A percentile compares a stretch with the other conserved stretches of the same genome.
Conservation (phyloP, 2,888 invertebrate species). For the Dolichomitus sp. region DNA sequence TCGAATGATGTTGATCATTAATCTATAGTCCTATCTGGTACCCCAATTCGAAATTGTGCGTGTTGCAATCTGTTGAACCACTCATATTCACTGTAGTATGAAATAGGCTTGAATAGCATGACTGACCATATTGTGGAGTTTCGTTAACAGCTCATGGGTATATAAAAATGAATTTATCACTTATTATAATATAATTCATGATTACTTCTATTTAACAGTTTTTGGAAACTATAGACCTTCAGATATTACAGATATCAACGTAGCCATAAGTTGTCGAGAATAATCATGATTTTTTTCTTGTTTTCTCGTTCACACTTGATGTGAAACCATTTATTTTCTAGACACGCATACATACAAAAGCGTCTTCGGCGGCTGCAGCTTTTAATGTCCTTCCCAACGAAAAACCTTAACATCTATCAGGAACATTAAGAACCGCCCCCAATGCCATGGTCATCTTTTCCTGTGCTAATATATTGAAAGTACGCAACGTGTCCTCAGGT, state of each 20-base stretch:
- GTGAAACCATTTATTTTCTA: no score
- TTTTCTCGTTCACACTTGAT: no score
- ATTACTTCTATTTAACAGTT: no score
- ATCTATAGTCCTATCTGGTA: conserved; percentile 36
- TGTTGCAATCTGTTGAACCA: conserved; percentile 3
- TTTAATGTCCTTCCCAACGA: conserved; percentile 69
- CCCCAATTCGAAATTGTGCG: conserved; percentile 20
- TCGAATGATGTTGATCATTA: conserved; percentile 39
- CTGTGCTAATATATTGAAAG: conserved; percentile 3
- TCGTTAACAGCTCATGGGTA: no score
- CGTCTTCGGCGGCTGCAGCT: no score
- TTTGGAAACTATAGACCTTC: no score
- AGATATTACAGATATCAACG: no score
- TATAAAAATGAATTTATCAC: no score
- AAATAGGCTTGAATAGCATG: not conserved
- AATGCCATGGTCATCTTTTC: not conserved
- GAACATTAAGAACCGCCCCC: conserved; percentile 41
- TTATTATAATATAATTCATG: no score
- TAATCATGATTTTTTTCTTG: no score
- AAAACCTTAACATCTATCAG: conserved; percentile 30
- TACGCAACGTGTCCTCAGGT: not conserved
- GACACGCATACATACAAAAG: no score
- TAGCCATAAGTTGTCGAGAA: no score
- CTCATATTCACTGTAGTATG: not conserved
- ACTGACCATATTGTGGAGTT: not conserved